A percentile compares a stretch with the other conserved stretches of the same genome.
phyloP scores from a whole-genome alignment of 2,888 invertebrate genomes.

The Pseudococcus viburni region DNA sequence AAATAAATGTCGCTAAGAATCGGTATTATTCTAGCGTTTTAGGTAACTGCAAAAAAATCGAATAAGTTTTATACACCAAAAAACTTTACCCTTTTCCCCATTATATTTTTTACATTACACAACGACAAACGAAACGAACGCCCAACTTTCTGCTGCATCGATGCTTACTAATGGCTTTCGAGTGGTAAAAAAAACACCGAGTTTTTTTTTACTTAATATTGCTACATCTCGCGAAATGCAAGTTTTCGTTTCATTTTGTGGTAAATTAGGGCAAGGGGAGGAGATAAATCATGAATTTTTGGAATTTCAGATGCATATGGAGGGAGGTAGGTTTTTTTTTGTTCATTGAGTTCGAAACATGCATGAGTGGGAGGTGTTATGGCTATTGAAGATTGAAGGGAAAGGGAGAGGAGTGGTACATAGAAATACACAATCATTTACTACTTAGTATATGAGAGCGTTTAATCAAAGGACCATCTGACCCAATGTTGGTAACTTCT shows the following conservation, averaged over 20 bases:
- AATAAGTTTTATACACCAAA: conserved; percentile 27
- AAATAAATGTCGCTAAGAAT: conserved; percentile 40
- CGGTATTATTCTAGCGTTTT: conserved; percentile 26
- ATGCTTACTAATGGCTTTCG: conserved; percentile 49
- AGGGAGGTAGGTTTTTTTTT: too few species aligned
- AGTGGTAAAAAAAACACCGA: background rate
- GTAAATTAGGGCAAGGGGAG: too few species aligned
- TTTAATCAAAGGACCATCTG: too few species aligned
- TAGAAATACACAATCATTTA: too few species aligned
- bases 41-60: conserved; percentile 52
- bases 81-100: conserved; percentile 38
- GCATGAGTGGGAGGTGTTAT: too few species aligned
- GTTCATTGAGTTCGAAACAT: too few species aligned
- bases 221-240: background rate
- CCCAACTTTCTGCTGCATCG: background rate
- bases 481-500: too few species aligned
- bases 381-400: too few species aligned
- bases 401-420: too few species aligned
- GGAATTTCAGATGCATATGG: too few species aligned
- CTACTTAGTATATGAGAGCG: too few species aligned
- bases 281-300: too few species aligned
- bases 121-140: background rate
- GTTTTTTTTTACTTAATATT: background rate
- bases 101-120: conserved; percentile 34
- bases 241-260: background rate